These are phyloP conservation scores for Otolemur crassicaudatus DNA, from an alignment of 2,797 vertebrate genomes.

Conservation along the genomic window DNA sequence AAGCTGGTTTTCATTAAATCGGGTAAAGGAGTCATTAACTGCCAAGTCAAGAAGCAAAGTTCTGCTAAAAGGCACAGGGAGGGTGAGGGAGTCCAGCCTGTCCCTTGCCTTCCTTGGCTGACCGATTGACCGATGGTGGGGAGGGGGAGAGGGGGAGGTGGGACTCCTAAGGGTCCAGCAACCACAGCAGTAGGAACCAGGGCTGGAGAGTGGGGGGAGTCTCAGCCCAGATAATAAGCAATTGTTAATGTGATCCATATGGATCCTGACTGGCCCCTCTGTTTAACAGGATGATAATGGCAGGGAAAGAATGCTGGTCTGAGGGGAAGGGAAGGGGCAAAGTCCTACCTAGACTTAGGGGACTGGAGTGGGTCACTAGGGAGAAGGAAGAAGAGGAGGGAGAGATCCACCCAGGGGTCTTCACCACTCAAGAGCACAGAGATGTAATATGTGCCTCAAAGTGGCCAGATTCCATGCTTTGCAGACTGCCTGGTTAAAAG, in stretches of 20 bases:
- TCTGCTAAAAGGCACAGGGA: conserved; percentile 51
- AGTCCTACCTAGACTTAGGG: conserved; percentile 69
- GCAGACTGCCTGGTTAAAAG: background rate
- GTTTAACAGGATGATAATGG: conserved; percentile 86
- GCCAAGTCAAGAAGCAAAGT: conserved; percentile 59
- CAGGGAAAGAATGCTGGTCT: conserved; percentile 77
- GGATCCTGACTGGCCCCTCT: conserved; percentile 86
- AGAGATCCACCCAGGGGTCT: conserved; percentile 6
- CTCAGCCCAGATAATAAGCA: conserved; percentile 80
- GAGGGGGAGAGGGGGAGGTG: background rate
- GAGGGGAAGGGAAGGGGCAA: conserved; percentile 78
- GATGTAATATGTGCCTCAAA: background rate
- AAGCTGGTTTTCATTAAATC: conserved; percentile 65
- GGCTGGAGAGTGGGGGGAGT: conserved; percentile 49
- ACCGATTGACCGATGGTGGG: background rate
- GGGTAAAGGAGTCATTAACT: conserved; percentile 35
- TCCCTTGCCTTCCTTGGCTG: conserved; percentile 54
- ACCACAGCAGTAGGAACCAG: conserved; percentile 50
- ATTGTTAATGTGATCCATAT: conserved; percentile 90
- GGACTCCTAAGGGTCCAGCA: conserved; percentile 62
- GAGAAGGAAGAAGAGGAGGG: background rate
- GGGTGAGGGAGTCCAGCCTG: conserved; percentile 39
- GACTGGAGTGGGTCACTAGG: conserved; percentile 44
- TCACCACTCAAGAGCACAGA: conserved; percentile 30
- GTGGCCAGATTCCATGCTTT: background rate